These are phyloP conservation scores for Agrochola lota DNA, from an alignment of 2,888 invertebrate genomes.

Conservation along the genomic window DNA sequence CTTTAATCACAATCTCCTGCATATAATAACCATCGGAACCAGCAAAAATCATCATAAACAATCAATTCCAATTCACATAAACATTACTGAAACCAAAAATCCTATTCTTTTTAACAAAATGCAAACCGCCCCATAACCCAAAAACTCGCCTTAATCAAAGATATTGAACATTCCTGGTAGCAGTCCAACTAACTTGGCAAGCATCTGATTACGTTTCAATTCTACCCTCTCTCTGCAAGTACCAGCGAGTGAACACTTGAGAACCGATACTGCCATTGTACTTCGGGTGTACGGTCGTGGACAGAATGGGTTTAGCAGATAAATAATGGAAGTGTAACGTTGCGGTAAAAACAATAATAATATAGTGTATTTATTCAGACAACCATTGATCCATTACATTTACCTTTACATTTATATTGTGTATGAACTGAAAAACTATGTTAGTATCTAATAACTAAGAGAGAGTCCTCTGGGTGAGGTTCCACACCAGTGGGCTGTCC, in stretches of 20 bases:
- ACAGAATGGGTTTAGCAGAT: neutral
- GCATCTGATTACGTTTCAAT: conserved; percentile 66
- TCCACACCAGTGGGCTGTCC: too few relatives aligned
- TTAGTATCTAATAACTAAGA: too few relatives aligned
- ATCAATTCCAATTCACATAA: conserved; percentile 9
- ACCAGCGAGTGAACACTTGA: conserved; percentile 30
- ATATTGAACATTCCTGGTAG: conserved; percentile 57
- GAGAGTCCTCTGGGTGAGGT: too few relatives aligned
- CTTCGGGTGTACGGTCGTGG: conserved; percentile 33
- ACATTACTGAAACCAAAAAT: neutral
- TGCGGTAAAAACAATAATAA: neutral
- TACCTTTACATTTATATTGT: too few relatives aligned
- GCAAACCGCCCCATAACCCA: conserved; percentile 5
- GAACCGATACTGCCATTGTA: conserved; percentile 19
- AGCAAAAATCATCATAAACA: neutral
- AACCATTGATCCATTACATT: too few relatives aligned
- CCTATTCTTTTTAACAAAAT: conserved; percentile 27
- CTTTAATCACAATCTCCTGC: too few relatives aligned
- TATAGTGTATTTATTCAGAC: too few relatives aligned
- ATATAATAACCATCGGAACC: neutral
- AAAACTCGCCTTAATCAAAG: conserved; percentile 45
- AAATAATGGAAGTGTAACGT: neutral
- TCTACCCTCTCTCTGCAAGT: conserved; percentile 35
- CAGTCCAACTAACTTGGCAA: conserved; percentile 58
- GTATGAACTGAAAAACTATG: too few relatives aligned